Evolutionary conservation across 2,888 invertebrate species (phyloP), one percentile per base, ranked within the genome.

Genomic region (Sinodicranocentrus sp.): DNA sequence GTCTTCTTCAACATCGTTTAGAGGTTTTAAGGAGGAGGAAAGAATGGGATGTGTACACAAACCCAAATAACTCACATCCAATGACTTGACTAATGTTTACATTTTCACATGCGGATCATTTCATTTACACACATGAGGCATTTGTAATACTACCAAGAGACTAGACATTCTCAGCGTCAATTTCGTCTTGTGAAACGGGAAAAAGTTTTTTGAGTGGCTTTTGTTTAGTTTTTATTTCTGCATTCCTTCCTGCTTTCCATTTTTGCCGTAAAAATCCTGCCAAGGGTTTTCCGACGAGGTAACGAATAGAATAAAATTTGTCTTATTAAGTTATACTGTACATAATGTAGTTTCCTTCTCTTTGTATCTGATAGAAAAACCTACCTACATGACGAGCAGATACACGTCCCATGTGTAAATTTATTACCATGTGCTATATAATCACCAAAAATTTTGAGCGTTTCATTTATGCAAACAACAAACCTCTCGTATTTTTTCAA

Each of bases 1-100:
- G n/a, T n/a, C n/a, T n/a, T n/a, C n/a, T n/a, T n/a, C n/a, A n/a
- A n/a, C n/a, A n/a, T n/a, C n/a, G n/a, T n/a, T n/a, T 39, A 13
- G 5, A 13, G 39, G 54, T 52, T 70, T 48, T 13, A 44, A 73
- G 48, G 48, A 48, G 19, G 61, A 44, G 26, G 43, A 75, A 52
- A 70, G 44, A 57, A 78, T 78, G 70, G 77, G 44, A 59, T 78
- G 77, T 68, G 68, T 70, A 61, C 68, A 68, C 59, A 78, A 48
- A 57, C 76, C 65, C 33, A 68, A 68, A 76, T 76, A 76, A 76
- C 76, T 76, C 54, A 65, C 73, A 67, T 57, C 25, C 10, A 23
- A 63, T 33, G 54, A 57, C 59, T 68, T 68, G 57, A 73, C 52
- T 57, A 68, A 77, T 77, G 77, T 77, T 78, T 78, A 57, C 68